Evolutionary conservation across 2,113 vertebrate genomes (phyloP).

Genomic region (Porphyrio hochstetteri): DNA sequence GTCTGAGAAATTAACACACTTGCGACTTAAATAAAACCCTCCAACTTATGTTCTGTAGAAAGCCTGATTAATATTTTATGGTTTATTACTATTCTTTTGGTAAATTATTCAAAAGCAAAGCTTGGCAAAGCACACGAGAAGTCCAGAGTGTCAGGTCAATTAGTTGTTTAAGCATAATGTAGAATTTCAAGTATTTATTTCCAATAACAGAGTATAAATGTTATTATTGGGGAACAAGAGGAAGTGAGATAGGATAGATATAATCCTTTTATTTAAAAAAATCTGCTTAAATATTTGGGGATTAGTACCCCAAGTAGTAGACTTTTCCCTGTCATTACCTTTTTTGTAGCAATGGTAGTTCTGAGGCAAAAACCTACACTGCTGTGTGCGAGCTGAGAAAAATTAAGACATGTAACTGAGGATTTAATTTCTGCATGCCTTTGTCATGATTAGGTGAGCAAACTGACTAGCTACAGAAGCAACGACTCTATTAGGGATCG

Average conservation of each 20-base stretch:
- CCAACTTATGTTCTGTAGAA: not conserved
- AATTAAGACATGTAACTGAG: not conserved
- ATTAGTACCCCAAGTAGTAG: not conserved
- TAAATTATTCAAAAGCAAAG: conserved; percentile 67
- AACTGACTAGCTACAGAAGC: not conserved
- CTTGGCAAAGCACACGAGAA: not conserved
- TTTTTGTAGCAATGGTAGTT: not conserved
- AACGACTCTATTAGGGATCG: not conserved
- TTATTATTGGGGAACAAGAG: not conserved
- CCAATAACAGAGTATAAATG: not conserved
- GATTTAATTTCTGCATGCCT: not conserved
- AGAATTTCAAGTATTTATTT: conserved; percentile 41
- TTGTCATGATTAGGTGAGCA: not conserved
- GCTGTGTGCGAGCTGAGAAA: not conserved
- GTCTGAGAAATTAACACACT: conserved; percentile 19
- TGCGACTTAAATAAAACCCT: not conserved
- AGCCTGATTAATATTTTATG: conserved; percentile 65
- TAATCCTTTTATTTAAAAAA: not conserved
- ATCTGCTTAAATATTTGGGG: not conserved
- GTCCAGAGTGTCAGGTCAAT: conserved; percentile 64
- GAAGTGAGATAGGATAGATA: not conserved
- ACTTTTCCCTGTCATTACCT: not conserved
- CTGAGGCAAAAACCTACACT: not conserved
- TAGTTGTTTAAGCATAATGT: conserved; percentile 33
- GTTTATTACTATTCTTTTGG: conserved; percentile 54